These are phyloP conservation scores for Falco naumanni DNA, from an alignment of 2,797 vertebrate genomes.

Conservation along the genomic window DNA sequence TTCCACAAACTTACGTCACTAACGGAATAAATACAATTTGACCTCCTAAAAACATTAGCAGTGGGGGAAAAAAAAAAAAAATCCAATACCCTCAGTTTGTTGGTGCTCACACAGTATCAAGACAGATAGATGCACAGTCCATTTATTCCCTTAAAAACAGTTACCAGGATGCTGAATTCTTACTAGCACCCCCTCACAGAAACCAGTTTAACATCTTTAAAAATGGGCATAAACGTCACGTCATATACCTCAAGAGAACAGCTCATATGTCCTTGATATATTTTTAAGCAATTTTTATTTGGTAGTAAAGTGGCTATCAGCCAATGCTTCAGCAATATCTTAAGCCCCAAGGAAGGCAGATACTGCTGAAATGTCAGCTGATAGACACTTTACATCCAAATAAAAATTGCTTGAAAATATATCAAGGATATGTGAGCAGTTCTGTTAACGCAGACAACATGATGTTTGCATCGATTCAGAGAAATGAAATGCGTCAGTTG, in stretches of 20 bases:
- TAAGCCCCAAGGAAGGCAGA: constrained; percentile 64
- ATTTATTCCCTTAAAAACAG: neutral
- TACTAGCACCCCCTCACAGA: neutral
- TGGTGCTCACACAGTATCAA: neutral
- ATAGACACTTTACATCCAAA: constrained; percentile 49
- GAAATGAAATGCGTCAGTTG: neutral
- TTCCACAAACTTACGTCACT: neutral
- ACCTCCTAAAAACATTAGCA: neutral
- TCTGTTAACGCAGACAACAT: constrained; percentile 18
- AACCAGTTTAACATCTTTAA: constrained; percentile 41
- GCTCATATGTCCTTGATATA: constrained; percentile 52
- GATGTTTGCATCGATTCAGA: constrained; percentile 39
- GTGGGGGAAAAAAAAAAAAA: no score
- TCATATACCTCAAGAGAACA: constrained; percentile 4
- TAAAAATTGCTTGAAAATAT: constrained; percentile 58
- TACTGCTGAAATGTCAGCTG: constrained; percentile 36
- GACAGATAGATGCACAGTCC: neutral
- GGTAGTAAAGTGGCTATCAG: constrained; percentile 62
- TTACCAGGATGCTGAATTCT: neutral
- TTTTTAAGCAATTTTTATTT: constrained; percentile 64
- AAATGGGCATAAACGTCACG: constrained; percentile 33
- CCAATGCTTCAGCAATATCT: constrained; percentile 56
- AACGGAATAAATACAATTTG: neutral
- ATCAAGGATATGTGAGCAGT: constrained; percentile 49
- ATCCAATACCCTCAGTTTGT: neutral